Evolutionary conservation across 1,140 invertebrate genomes (phyloP), one percentile per base, ranked within the genome.

Genomic region (Armadillidium nasatum): DNA sequence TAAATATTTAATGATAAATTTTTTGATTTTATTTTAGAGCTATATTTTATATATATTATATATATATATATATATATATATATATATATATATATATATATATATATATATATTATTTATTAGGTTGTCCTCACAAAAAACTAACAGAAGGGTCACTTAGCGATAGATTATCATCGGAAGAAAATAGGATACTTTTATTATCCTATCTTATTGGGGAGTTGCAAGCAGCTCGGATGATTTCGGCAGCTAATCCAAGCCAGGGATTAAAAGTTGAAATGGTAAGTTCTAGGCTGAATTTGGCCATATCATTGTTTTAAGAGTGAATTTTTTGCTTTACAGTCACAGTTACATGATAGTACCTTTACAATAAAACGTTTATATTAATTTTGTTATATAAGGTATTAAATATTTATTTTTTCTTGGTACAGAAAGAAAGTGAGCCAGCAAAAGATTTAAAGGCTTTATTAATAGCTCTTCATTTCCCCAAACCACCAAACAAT

Each of bases 401-500:
- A n/a, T 66, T 66, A 22, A n/a, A n/a, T 3, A 66, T 66, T 66
- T n/a, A 66, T 1, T n/a, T 33, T 33, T 33, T 33, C 33, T 33
- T 33, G 33, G 2, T 33, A 11, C 74, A 76, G 74, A 70, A 46
- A 21, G 74, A 76, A 70, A 76, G 68, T 22, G 23, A 23, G 10
- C 74, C 69, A 71, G 94, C 94, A 9, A 89, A 87, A 78, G 87
- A 91, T 83, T 84, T 97, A 77, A 91, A 91, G 83, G 87, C 90
- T 68, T 90, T 96, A 81, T 83, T 94, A 10, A 89, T 91, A 75
- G 88, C 89, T n/a, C 85, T 97, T 13, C 89, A 91, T 70, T 90
- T 96, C 83, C 90, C 91, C 45, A 95, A 94, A 83, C 92, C 95
- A 70, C 94, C 94, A 10, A 87, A 90, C 9, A 91, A 92, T 83